Evolutionary conservation across 2,113 vertebrate species (phyloP).

Genomic region (Pseudorasbora parva): DNA sequence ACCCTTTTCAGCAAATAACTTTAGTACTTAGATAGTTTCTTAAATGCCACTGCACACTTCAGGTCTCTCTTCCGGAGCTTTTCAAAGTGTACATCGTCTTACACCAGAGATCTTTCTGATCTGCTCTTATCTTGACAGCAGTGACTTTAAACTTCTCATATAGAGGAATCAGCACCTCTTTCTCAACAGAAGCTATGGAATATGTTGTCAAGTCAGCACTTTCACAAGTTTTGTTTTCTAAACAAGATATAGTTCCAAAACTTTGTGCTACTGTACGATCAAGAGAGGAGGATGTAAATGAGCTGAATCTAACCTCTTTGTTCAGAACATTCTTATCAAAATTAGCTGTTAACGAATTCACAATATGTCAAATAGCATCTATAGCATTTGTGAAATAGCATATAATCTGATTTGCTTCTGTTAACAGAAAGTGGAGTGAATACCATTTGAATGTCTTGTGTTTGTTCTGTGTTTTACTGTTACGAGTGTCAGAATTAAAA

Average conservation of each 20-base stretch:
- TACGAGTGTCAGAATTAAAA: not conserved
- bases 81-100: not conserved
- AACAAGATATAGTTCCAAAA: not conserved
- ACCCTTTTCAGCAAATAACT: no score
- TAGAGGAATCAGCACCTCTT: not conserved
- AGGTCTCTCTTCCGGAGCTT: not conserved
- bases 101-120: not conserved
- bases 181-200: not conserved
- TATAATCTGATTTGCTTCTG: no score
- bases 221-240: not conserved
- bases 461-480: not conserved
- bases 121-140: not conserved
- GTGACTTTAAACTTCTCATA: not conserved
- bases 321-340: not conserved
- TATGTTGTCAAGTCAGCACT: not conserved
- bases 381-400: no score
- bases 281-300: not conserved
- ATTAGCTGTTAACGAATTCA: no score
- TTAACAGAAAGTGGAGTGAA: no score
- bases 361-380: no score
- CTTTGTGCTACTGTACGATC: rapidly evolving
- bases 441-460: no score
- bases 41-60: not conserved
- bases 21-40: not conserved
- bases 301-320: not conserved